Evolutionary conservation across 2,113 vertebrate genomes (phyloP).

Genomic region (Cacatua alba): DNA sequence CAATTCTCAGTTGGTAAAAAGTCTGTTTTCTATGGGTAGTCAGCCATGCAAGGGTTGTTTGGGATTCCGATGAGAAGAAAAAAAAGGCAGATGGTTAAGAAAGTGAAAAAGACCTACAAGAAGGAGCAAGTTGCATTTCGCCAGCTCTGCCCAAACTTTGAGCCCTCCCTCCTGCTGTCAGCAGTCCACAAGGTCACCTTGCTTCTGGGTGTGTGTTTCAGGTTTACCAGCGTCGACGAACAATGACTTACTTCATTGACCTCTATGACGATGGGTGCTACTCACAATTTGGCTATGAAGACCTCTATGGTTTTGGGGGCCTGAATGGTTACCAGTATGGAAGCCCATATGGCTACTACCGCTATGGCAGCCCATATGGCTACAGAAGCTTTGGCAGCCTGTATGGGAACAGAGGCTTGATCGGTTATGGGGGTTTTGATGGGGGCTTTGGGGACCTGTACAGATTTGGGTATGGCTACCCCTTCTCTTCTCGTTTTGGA

Average conservation of each 20-base stretch:
- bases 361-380: not conserved
- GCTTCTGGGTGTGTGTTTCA: not conserved
- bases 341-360: not conserved
- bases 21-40: rapidly evolving
- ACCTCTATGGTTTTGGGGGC: not conserved
- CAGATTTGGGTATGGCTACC: not conserved
- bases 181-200: not conserved
- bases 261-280: rapidly evolving
- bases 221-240: not conserved
- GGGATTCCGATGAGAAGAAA: not conserved
- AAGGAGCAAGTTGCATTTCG: not conserved
- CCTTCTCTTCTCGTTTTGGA: not conserved
- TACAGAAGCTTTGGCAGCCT: not conserved
- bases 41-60: not conserved
- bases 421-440: not conserved
- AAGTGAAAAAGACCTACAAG: not conserved
- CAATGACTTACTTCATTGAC: not conserved
- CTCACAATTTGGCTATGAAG: rapidly evolving
- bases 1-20: not conserved
- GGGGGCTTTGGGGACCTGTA: not conserved
- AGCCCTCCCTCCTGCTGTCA: not conserved
- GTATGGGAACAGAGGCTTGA: not conserved
- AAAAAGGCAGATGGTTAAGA: not conserved
- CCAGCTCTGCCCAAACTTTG: not conserved
- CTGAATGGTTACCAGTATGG: not conserved